Conservation (phyloP, 2,797 vertebrate species). For the Scarus forsteni region DNA sequence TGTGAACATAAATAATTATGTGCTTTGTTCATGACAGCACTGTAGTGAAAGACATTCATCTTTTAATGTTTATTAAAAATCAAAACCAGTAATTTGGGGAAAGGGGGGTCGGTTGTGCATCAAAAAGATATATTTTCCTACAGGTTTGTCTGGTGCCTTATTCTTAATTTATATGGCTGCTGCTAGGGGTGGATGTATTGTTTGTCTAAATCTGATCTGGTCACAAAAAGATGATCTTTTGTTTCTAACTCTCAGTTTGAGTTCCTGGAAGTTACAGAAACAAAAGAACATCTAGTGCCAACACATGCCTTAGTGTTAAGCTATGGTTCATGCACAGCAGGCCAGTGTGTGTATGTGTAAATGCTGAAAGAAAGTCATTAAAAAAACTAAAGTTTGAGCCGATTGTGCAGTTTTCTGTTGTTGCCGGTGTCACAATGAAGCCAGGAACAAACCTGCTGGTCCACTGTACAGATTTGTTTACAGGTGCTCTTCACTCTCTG, state of each 20-base stretch:
- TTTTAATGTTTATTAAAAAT: background rate
- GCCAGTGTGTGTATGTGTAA: background rate
- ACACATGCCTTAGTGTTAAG: conserved; percentile 1
- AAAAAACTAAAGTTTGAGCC: conserved; percentile 15
- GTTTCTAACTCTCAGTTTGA: conserved; percentile 11
- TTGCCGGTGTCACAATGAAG: too few relatives aligned
- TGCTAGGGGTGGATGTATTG: conserved; percentile 26
- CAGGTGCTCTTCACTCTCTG: too few relatives aligned
- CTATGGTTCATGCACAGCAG: conserved; percentile 1
- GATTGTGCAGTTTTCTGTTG: background rate
- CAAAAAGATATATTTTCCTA: conserved; percentile 60
- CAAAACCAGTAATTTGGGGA: background rate
- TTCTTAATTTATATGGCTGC: conserved; percentile 20
- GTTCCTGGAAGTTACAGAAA: conserved; percentile 19
- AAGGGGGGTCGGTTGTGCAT: conserved; percentile 15
- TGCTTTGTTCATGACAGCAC: conserved; percentile 2
- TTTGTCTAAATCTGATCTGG: background rate
- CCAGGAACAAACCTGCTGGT: too few relatives aligned
- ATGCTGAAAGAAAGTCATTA: conserved; percentile 16
- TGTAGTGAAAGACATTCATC: conserved; percentile 10
- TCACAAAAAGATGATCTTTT: background rate
- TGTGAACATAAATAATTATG: conserved; percentile 8
- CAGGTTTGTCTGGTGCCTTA: conserved; percentile 67
- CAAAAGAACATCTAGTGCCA: background rate
- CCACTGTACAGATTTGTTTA: too few relatives aligned